Base-by-base conservation (phyloP, 1,140 invertebrate species). In the Rhagoletis pomonella region DNA sequence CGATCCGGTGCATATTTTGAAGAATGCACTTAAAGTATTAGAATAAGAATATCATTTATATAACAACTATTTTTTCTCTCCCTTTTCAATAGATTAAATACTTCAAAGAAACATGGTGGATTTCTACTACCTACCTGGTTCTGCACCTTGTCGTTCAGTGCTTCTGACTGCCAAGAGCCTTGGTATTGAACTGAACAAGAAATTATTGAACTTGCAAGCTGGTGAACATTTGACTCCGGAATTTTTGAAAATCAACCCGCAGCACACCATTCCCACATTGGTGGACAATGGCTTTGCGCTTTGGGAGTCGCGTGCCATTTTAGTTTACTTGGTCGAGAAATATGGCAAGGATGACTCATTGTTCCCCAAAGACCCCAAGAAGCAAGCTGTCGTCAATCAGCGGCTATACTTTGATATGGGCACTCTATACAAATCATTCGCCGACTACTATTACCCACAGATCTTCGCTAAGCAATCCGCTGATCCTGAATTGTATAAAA, bases 371-470 rank as follows among this genome's bases (percentile, higher is more conserved):
- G 95, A 96, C 88, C 94, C 95, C 2, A 95, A 95, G 89, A 92
- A 95, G 89, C 94, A 96, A 85, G 97, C 96, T 4, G 0, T 96
- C 0, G 94, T 97, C 7, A 95, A 97, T 91, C 95, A 96, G 89
- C 94, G 96, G 88, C 93, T 97, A 44, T 95, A 96, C 90, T 97
- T 97, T 91, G 96, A 97, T 90, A 92, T 95, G 89, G 95, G 95
- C 47, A 95, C 94, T 1, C 93, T 97, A n/a, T 96, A 96, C 91
- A 94, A 95, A 77, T 92, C 94, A 77, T 95, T 96, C 64, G 90
- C 89, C 29, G 94, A 95, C 59, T 94, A 94, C 89, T 95, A 97
- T 96, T 97, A 96, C 90, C 96, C 96, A 29, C 94, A 95, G 89
- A 87, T 96, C 2, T 96, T 96, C 89, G 94, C 90, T n/a, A 95